These are phyloP conservation scores for Notocelia uddmanniana DNA, from an alignment of 2,888 invertebrate species.

Conservation along the genomic window DNA sequence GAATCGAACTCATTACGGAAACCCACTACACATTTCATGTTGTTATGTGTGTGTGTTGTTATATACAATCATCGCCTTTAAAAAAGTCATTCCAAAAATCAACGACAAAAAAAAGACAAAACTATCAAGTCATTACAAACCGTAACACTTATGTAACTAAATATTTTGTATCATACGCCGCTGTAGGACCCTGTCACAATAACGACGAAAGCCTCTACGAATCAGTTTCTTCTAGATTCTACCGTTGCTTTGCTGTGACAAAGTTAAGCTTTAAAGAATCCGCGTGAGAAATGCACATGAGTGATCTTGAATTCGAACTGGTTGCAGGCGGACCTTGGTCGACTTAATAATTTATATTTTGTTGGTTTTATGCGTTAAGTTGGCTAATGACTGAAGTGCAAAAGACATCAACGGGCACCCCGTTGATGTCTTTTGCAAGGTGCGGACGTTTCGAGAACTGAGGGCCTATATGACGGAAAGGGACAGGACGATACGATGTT, in stretches of 20 bases:
- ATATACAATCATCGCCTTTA: too few species aligned
- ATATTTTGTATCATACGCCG: neutral
- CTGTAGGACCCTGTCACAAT: slow-evolving; percentile 3
- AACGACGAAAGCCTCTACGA: neutral
- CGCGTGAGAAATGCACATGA: slow-evolving; percentile 44
- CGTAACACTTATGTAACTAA: too few species aligned
- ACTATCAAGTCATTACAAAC: too few species aligned
- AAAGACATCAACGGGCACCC: too few species aligned
- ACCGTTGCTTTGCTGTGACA: neutral
- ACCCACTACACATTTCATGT: too few species aligned
- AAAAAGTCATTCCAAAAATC: too few species aligned
- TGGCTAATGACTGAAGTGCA: neutral
- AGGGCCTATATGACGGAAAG: too few species aligned
- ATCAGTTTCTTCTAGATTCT: too few species aligned
- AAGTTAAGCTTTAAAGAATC: neutral
- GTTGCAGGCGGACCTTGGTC: slow-evolving; percentile 53
- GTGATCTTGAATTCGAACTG: slow-evolving; percentile 56
- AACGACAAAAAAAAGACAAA: too few species aligned
- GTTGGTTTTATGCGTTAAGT: slow-evolving; percentile 33
- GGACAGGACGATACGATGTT: too few species aligned
- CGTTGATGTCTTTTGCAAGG: slow-evolving; percentile 30
- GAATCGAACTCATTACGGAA: too few species aligned
- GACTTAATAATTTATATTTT: slow-evolving; percentile 29
- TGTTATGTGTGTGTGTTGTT: too few species aligned
- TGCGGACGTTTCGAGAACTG: neutral